Base-by-base conservation (phyloP, 92 coral and sea anemone species). In the Palythoa grandiflora region DNA sequence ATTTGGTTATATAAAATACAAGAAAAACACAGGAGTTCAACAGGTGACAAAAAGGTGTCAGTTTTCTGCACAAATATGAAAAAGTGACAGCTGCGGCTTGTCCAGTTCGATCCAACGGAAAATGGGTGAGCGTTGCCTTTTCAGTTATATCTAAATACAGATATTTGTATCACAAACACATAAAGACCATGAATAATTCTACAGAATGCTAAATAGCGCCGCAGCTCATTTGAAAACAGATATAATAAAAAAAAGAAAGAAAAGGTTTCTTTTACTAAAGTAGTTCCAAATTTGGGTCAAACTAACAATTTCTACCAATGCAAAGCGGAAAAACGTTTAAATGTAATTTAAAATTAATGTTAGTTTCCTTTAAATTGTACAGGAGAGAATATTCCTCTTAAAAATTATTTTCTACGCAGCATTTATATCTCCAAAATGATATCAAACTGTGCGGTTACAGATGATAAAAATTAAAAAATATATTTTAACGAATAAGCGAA, bases 1-100 rank as follows among this genome's bases (percentile, higher is more conserved):
- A 57, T 15, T 61, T 79, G 84, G 38, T 17, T 65, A 54, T 79
- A 55, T 61, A 61, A 79, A 79, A 79, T 12, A 50, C 60, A 60
- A 79, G 53, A 79, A 61, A 60, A 28, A 60, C 60, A 54, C 17
- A 79, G 16, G 16, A 79, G 71, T 61, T 79, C 84, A 39, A 79
- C 37, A 17, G 38, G 73, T 13, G 53, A 60, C 14, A 71, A 61
- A 79, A 55, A 61, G 35, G 12, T 79, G 84, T 59, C 38, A 61
- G 39, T 10, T n/a, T 38, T 3, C 21, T 39, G 73, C 16, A 53
- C 38, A 61, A 61, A 19, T 59, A 79, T 17, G 57, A 57, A 55
- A 55, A 55, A 11, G 15, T 59, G 84, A 53, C 73, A 79, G 55
- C 21, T 65, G 59, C 20, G 17, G n/a, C 11, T 39, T 21, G n/a